These are phyloP conservation scores for Magallana gigas DNA, from an alignment of 1,140 invertebrate species.

Conservation along the genomic window DNA sequence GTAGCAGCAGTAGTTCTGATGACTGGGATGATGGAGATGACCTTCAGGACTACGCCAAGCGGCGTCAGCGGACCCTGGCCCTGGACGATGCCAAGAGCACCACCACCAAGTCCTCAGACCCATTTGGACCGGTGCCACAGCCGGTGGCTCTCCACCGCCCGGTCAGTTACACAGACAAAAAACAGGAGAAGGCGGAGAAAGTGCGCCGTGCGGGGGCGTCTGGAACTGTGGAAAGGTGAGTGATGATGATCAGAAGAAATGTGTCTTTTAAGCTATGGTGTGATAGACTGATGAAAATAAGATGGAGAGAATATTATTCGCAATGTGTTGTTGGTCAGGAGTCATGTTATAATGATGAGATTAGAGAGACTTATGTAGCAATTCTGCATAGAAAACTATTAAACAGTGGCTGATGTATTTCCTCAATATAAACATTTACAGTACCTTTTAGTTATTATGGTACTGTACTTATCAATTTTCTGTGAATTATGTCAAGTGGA, in stretches of 20 bases:
- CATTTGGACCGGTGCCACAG: constrained; percentile 64
- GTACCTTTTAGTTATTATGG: no score
- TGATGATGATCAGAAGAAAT: neutral
- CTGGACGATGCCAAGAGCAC: constrained; percentile 55
- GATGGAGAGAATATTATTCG: no score
- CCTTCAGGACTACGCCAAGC: constrained; percentile 58
- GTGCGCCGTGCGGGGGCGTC: constrained; percentile 70
- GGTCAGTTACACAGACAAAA: constrained; percentile 70
- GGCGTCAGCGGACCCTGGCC: constrained; percentile 57
- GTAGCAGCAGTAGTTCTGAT: constrained; percentile 65
- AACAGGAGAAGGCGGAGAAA: constrained; percentile 68
- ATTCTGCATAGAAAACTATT: no score
- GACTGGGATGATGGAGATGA: constrained; percentile 69
- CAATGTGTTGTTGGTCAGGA: no score
- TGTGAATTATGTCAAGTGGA: no score
- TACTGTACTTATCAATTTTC: no score
- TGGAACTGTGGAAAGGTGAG: constrained; percentile 66
- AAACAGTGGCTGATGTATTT: no score
- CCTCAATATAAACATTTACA: no score
- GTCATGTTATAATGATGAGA: no score
- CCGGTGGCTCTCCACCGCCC: constrained; percentile 71
- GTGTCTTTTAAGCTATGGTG: no score
- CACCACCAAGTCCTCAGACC: constrained; percentile 55
- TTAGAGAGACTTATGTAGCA: no score
- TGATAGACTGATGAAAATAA: no score